Conservation (phyloP, 2,888 invertebrate genomes). For the Spialia ferax region DNA sequence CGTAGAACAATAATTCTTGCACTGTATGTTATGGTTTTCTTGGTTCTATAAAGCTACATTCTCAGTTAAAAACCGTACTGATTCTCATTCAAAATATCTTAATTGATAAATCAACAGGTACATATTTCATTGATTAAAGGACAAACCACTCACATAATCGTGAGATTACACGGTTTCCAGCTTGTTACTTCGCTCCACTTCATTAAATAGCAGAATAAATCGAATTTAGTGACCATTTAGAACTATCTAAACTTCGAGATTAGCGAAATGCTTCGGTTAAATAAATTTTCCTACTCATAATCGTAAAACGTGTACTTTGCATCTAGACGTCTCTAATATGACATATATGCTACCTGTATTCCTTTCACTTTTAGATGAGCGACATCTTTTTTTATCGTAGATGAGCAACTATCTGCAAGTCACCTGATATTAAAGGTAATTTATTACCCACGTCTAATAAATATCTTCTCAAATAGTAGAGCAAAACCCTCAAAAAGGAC, state of each 20-base stretch:
- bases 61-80: too few relatives aligned
- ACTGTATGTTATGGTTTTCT: too few relatives aligned
- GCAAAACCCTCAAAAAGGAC: too few relatives aligned
- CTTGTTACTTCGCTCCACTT: neutral
- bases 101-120: slow-evolving; percentile 34
- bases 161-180: slow-evolving; percentile 20
- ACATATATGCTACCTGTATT: too few relatives aligned
- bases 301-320: neutral
- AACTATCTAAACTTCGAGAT: neutral
- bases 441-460: too few relatives aligned
- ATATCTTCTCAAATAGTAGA: too few relatives aligned
- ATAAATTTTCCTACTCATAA: neutral
- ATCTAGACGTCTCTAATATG: neutral
- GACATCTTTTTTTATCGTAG: too few relatives aligned
- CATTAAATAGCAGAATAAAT: slow-evolving; percentile 2
- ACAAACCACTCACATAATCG: slow-evolving; percentile 9
- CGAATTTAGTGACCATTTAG: slow-evolving; percentile 4
- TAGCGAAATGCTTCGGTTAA: neutral
- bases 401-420: too few relatives aligned
- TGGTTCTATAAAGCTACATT: too few relatives aligned
- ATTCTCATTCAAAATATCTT: slow-evolving; percentile 25
- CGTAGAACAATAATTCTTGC: too few relatives aligned
- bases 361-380: too few relatives aligned
- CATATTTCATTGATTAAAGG: slow-evolving; percentile 36
- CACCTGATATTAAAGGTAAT: too few relatives aligned